These are phyloP conservation scores for Drosophila santomea DNA, from an alignment of 1,140 invertebrate genomes.

Conservation along the genomic window DNA sequence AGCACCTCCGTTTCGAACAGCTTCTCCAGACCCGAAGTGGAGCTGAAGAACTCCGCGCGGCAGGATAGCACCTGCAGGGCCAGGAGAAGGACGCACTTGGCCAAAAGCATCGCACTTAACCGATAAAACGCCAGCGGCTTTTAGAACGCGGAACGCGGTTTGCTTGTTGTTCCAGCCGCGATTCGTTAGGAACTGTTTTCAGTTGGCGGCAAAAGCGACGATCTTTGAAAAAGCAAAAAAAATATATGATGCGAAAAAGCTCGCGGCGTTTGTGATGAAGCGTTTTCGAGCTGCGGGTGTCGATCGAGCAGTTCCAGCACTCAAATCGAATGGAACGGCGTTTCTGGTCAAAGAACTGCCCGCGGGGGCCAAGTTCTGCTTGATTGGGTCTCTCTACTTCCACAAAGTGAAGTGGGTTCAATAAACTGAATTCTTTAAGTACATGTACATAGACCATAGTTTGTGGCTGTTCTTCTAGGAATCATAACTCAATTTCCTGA, in stretches of 20 bases:
- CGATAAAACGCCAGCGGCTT: slow-evolving; percentile 15
- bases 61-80: slow-evolving; percentile 20
- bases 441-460: slow-evolving; percentile 11
- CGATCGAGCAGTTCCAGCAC: slow-evolving; percentile 21
- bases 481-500: not conserved
- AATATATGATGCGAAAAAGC: slow-evolving; percentile 51
- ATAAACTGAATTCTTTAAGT: slow-evolving; percentile 40
- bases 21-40: slow-evolving; percentile 93
- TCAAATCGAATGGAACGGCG: not conserved
- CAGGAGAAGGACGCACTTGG: slow-evolving; percentile 21
- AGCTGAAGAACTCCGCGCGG: slow-evolving; percentile 91
- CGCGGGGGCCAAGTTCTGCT: slow-evolving; percentile 34
- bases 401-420: slow-evolving; percentile 30
- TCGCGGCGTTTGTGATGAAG: slow-evolving; percentile 24
- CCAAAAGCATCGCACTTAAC: slow-evolving; percentile 24
- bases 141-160: slow-evolving; percentile 6
- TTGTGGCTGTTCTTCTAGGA: slow-evolving; percentile 25
- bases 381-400: slow-evolving; percentile 19
- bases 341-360: slow-evolving; percentile 68
- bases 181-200: slow-evolving; percentile 60
- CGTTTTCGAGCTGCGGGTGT: slow-evolving; percentile 34
- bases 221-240: not conserved
- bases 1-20: slow-evolving; percentile 93
- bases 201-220: slow-evolving; percentile 1
- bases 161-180: slow-evolving; percentile 54